A percentile compares a stretch with the other conserved stretches of the same genome.
Conservation (phyloP, 2,888 invertebrate genomes). For the Cyrtodaria siliqua region DNA sequence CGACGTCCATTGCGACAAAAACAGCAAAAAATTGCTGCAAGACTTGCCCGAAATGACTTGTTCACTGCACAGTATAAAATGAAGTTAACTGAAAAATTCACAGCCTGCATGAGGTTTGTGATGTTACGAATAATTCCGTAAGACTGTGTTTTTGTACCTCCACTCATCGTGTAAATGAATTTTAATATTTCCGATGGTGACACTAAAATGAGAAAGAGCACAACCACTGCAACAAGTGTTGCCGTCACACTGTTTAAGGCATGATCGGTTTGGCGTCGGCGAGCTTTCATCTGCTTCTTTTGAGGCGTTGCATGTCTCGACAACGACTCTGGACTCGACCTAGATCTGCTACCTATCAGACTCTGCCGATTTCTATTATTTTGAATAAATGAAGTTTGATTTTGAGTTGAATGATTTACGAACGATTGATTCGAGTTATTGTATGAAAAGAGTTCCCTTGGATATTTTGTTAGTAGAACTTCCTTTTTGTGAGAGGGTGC, state of each 20-base stretch:
- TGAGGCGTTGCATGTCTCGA: slow-evolving; percentile 36
- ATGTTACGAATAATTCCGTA: slow-evolving; percentile 65
- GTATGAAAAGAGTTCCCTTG: slow-evolving; percentile 60
- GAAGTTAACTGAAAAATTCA: slow-evolving; percentile 90
- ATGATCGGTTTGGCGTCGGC: slow-evolving; percentile 71
- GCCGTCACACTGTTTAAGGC: slow-evolving; percentile 83
- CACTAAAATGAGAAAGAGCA: slow-evolving; percentile 82
- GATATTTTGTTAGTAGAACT: slow-evolving; percentile 50
- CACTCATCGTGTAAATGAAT: slow-evolving; percentile 71
- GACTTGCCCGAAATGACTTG: slow-evolving; percentile 92
- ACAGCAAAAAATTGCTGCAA: slow-evolving; percentile 72
- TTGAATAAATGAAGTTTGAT: neutral
- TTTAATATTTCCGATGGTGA: slow-evolving; percentile 83
- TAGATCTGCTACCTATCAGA: slow-evolving; percentile 7
- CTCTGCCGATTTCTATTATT: slow-evolving; percentile 3
- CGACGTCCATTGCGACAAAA: slow-evolving; percentile 42
- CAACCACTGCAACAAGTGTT: slow-evolving; percentile 82
- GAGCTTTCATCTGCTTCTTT: slow-evolving; percentile 54
- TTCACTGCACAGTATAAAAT: slow-evolving; percentile 97
- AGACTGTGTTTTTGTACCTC: slow-evolving; percentile 50
- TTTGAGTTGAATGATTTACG: slow-evolving; percentile 25
- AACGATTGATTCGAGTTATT: slow-evolving; percentile 39
- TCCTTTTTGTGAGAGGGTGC: slow-evolving; percentile 62
- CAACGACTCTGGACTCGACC: slow-evolving; percentile 29
- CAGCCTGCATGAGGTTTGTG: slow-evolving; percentile 82